phyloP scores from a whole-genome alignment of 2,888 invertebrate genomes.

The Ochropleura plecta region DNA sequence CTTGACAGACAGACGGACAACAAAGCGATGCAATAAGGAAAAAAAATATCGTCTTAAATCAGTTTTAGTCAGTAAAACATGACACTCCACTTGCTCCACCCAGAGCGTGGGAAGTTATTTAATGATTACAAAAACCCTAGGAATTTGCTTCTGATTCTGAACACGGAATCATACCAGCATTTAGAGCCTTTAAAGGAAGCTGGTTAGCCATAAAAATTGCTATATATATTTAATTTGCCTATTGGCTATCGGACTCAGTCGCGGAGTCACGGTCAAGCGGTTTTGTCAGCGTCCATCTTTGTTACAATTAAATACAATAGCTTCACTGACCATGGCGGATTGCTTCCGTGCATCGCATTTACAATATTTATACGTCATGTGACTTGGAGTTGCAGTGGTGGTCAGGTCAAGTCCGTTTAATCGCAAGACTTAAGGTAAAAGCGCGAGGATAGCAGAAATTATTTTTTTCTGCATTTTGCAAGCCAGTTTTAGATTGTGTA shows the following conservation, averaged over 20 bases:
- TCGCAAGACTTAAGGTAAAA: neutral
- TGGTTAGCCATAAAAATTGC: slow-evolving; percentile 30
- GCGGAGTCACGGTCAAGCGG: slow-evolving; percentile 54
- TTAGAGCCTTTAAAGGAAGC: slow-evolving; percentile 21
- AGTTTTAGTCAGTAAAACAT: too few relatives aligned
- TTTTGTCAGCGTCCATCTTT: slow-evolving; percentile 46
- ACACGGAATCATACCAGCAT: slow-evolving; percentile 25
- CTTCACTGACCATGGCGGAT: slow-evolving; percentile 51
- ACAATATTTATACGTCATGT: slow-evolving; percentile 26
- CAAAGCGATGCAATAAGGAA: too few relatives aligned
- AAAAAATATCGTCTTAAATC: too few relatives aligned
- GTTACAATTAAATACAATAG: slow-evolving; percentile 58
- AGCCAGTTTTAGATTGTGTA: too few relatives aligned
- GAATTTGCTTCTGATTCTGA: slow-evolving; percentile 8
- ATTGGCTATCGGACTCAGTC: slow-evolving; percentile 30
- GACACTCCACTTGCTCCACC: too few relatives aligned
- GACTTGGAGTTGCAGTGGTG: neutral
- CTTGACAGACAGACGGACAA: too few relatives aligned
- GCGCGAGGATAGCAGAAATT: too few relatives aligned
- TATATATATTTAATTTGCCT: slow-evolving; percentile 29
- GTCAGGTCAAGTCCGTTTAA: neutral
- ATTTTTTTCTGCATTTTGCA: too few relatives aligned
- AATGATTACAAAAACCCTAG: neutral
- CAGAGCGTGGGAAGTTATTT: too few relatives aligned
- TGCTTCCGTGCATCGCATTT: slow-evolving; percentile 44